Percentiles rank a stretch among this genome's conserved stretches.
phyloP scores from a whole-genome alignment of 2,113 vertebrate genomes.

The Xyrauchen texanus region DNA sequence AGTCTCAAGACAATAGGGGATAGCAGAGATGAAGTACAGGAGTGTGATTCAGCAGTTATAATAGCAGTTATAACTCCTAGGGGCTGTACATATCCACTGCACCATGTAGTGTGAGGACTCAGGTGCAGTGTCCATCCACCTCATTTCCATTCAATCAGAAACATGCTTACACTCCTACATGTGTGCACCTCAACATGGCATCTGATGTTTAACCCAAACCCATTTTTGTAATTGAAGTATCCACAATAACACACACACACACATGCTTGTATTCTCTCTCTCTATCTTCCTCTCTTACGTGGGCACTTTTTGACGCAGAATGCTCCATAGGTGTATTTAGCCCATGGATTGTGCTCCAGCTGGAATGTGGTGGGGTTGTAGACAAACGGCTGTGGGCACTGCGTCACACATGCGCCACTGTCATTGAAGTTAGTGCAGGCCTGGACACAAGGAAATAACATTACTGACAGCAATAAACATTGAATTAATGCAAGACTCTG shows the following conservation, averaged over 20 bases:
- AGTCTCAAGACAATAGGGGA: not conserved
- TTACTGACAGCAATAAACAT: constrained; percentile 24
- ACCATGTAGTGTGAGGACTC: constrained; percentile 24
- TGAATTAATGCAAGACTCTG: not conserved
- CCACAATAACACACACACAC: not conserved
- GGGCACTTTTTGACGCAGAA: constrained; percentile 99
- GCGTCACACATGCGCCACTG: constrained; percentile 95
- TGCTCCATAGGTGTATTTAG: constrained; percentile 97
- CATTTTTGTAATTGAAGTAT: constrained; percentile 4
- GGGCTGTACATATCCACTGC: not conserved
- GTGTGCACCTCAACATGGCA: not conserved
- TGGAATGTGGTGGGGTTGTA: constrained; percentile 98
- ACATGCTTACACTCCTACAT: constrained; percentile 19
- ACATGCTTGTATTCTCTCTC: not conserved
- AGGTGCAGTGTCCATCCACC: constrained; percentile 31
- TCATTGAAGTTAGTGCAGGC: constrained; percentile 99
- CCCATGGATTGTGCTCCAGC: constrained; percentile 90
- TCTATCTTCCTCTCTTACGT: constrained; percentile 76
- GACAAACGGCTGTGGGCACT: constrained; percentile 94
- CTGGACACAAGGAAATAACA: constrained; percentile 67
- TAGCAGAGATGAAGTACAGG: not conserved
- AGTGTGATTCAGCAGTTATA: constrained; percentile 15
- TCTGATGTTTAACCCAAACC: not conserved
- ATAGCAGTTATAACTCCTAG: not conserved
- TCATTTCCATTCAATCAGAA: constrained; percentile 35